Conservation (phyloP, 2,113 vertebrate species). For the Glaucomys volans region DNA sequence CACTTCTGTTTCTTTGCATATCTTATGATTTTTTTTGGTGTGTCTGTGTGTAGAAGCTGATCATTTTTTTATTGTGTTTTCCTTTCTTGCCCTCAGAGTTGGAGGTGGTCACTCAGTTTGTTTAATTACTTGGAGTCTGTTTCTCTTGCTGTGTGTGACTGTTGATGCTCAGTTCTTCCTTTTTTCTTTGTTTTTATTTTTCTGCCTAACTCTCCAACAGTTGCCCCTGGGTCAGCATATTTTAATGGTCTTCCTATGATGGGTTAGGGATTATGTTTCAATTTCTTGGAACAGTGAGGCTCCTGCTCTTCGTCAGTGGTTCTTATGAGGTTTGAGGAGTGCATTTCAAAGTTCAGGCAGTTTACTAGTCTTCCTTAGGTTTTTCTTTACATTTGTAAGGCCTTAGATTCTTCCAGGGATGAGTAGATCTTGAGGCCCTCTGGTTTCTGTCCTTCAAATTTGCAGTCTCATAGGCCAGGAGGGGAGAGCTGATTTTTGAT, state of each 20-base stretch:
- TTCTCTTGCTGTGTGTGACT: not conserved
- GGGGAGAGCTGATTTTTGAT: not conserved
- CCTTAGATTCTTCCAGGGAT: not conserved
- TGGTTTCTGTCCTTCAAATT: not conserved
- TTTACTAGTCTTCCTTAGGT: not conserved
- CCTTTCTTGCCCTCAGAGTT: not conserved
- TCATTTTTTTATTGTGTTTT: not conserved
- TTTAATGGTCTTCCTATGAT: not conserved
- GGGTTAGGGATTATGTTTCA: conserved; percentile 9
- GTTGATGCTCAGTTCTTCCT: not conserved
- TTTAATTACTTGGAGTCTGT: not conserved
- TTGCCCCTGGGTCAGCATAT: not conserved
- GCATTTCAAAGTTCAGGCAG: not conserved
- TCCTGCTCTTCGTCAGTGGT: not conserved
- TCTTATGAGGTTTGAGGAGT: not conserved
- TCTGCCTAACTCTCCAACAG: not conserved
- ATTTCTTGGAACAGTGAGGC: not conserved
- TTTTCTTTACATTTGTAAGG: not conserved
- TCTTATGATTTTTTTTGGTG: not conserved
- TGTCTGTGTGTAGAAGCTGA: not conserved
- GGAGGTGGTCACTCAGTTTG: not conserved
- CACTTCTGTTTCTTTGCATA: not conserved
- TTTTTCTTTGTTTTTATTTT: conserved; percentile 31
- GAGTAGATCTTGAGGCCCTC: not conserved
- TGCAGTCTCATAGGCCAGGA: not conserved